These are phyloP conservation scores for Drosophila kikkawai DNA, from an alignment of 1,140 invertebrate species.

Conservation along the genomic window DNA sequence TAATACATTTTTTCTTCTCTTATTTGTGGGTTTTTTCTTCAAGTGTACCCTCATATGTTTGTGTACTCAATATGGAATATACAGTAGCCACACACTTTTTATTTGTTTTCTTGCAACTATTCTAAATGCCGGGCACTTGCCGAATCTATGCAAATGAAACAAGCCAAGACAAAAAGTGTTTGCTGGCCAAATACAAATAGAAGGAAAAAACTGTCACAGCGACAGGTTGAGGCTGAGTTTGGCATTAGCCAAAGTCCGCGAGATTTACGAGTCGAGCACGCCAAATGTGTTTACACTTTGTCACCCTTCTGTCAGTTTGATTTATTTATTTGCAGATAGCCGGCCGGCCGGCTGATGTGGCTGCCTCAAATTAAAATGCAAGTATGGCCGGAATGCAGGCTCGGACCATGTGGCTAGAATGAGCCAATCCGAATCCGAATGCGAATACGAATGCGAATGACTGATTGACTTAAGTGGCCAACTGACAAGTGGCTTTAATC, in stretches of 20 bases:
- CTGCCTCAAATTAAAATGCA: slow-evolving; percentile 80
- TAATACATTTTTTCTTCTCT: no score
- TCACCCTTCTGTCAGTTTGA: slow-evolving; percentile 84
- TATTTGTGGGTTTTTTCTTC: neutral
- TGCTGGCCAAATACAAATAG: slow-evolving; percentile 14
- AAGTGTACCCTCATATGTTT: slow-evolving; percentile 5
- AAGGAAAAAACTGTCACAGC: slow-evolving; percentile 50
- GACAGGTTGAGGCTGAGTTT: slow-evolving; percentile 62
- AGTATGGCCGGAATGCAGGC: slow-evolving; percentile 81
- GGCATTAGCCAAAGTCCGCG: slow-evolving; percentile 73
- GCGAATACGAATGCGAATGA: slow-evolving; percentile 71
- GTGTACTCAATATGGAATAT: slow-evolving; percentile 11
- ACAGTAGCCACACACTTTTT: slow-evolving; percentile 37
- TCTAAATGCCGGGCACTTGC: slow-evolving; percentile 75
- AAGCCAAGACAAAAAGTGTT: slow-evolving; percentile 31
- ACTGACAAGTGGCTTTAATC: slow-evolving; percentile 78
- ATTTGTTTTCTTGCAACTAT: slow-evolving; percentile 50
- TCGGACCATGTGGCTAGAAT: slow-evolving; percentile 49
- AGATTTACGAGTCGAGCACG: slow-evolving; percentile 80
- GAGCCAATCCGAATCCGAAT: slow-evolving; percentile 53
- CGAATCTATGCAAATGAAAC: slow-evolving; percentile 79
- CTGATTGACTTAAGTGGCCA: slow-evolving; percentile 80
- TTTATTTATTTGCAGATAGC: slow-evolving; percentile 83
- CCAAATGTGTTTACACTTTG: slow-evolving; percentile 85
- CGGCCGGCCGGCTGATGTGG: slow-evolving; percentile 61